Evolutionary conservation across 1,140 invertebrate genomes (phyloP), one percentile per base, ranked within the genome.

Genomic region (Drosophila ficusphila): DNA sequence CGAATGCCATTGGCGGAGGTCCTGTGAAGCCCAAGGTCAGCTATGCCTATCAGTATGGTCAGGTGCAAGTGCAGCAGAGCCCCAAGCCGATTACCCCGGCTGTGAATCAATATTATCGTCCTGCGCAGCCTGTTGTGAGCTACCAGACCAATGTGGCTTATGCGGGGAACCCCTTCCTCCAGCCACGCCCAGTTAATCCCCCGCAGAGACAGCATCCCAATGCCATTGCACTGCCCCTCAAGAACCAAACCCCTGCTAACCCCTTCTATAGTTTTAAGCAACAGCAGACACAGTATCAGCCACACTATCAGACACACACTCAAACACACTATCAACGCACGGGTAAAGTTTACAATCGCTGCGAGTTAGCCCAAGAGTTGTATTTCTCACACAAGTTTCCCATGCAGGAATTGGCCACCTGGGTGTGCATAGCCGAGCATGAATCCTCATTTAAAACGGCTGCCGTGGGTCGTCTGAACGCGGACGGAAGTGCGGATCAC

Each of bases 361-460:
- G 95, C 86, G 95, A 95, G 81, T 90, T 96, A 51, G 95, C 94
- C 31, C 91, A 92, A 61, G 95, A 96, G 79, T 92, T 96, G 31
- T 79, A 83, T 39, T 90, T 92, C 21, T 91, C 92, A 56, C 92
- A 94, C 90, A 94, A 44, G 54, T 86, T 86, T 86, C 82, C 82
- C 42, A 86, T 86, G 77, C 82, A 86, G 82, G 82, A 86, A 57
- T 52, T 86, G 70, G 82, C 82, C 46, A 95, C 93, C 31, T 96
- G 95, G 95, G 94, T 96, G 33, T 96, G 96, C 92, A 95, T 96
- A 71, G 95, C 94, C 2, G 92, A 93, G 73, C 94, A 95, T 92
- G 95, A 96, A 90, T 96, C 95, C 2, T 91, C 92, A 0, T 94
- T 93, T 88, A 93, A 96, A 74, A 96, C 95, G n/a, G 91, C 93